Base-by-base conservation (phyloP, 2,797 vertebrate species). In the Brotula barbata region DNA sequence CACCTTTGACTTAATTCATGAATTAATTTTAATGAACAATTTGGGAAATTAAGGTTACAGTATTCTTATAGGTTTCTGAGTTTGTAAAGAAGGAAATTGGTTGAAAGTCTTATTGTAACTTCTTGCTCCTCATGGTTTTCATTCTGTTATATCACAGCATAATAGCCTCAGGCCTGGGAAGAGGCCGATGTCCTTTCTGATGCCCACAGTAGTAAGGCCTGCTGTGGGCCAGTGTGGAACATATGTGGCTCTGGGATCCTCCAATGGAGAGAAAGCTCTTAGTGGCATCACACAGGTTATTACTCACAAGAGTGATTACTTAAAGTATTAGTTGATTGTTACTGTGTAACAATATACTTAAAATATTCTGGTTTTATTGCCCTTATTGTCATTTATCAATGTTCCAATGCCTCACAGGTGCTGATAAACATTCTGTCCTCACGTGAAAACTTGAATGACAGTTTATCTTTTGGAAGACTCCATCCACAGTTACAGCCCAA, bases 391-490 rank as follows among this genome's bases (percentile, higher is more conserved):
- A 6, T 56, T 46, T 15, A 50, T 64, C 3, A 52, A 7, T 56
- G 56, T 50, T 59, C 1, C 58, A 7, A 51, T 65, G 12, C 1
- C 44, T 36, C 12, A 39, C 86, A 99, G 97, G 96, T 98, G 82
- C 88, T 99, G 86, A 87, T 99, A 70, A 98, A 97, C 61, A 92
- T 99, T 75, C 82, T 99, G 77, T 94, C 95, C 0, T 90, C 92
- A 19, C 94, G 95, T 82, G 94, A 93, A 86, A 98, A 98, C 58
- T 89, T 99, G 88, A 98, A 92, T 75, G 96, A 98, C 83, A 98
- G 97, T 82, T 85, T 99, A 59, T 90, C 94, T 0, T 90, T 89
- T 31, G 96, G 96, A 41, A 91, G 97, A 61, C 94, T 99, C 66
- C 94, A 99, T 61, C 96, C 97, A 0, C 91, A 94, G 75, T 91